Conservation (phyloP, 2,888 invertebrate genomes). For the Bellardia bayeri region DNA sequence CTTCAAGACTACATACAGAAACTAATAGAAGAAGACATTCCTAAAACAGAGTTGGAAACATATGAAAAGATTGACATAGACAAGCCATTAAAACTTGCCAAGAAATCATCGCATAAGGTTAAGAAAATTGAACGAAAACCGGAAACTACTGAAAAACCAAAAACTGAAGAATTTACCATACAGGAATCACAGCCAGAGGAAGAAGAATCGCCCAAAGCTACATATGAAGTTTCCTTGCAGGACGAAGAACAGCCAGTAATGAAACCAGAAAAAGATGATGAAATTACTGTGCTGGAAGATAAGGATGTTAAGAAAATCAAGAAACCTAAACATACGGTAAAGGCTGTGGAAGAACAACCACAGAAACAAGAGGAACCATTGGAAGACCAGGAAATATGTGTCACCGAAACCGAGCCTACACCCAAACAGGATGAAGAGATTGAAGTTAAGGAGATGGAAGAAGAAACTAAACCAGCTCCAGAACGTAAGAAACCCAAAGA, state of each 20-base stretch:
- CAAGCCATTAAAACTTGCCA: slow-evolving; percentile 64
- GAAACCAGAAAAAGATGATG: slow-evolving; percentile 35
- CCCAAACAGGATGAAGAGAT: slow-evolving; percentile 73
- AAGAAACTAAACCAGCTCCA: slow-evolving; percentile 73
- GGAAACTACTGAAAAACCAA: slow-evolving; percentile 69
- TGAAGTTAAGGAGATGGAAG: slow-evolving; percentile 51
- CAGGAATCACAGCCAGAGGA: slow-evolving; percentile 49
- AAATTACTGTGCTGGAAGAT: slow-evolving; percentile 79
- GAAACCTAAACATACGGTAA: slow-evolving; percentile 77
- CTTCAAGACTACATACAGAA: slow-evolving; percentile 82
- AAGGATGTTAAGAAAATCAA: slow-evolving; percentile 61
- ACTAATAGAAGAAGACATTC: slow-evolving; percentile 82
- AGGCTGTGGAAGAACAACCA: slow-evolving; percentile 83
- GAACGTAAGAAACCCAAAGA: slow-evolving; percentile 71
- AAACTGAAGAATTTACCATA: slow-evolving; percentile 9
- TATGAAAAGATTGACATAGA: slow-evolving; percentile 84
- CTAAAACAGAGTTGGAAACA: slow-evolving; percentile 83
- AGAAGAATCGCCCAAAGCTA: slow-evolving; percentile 57
- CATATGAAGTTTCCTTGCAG: slow-evolving; percentile 24
- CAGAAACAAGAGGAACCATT: slow-evolving; percentile 55
- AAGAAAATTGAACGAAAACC: slow-evolving; percentile 72
- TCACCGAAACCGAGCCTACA: slow-evolving; percentile 65
- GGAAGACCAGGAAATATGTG: slow-evolving; percentile 48
- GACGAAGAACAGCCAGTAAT: slow-evolving; percentile 55
- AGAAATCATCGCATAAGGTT: slow-evolving; percentile 69